phyloP scores from a whole-genome alignment of 1,140 invertebrate species.

The Gerris buenoi region DNA sequence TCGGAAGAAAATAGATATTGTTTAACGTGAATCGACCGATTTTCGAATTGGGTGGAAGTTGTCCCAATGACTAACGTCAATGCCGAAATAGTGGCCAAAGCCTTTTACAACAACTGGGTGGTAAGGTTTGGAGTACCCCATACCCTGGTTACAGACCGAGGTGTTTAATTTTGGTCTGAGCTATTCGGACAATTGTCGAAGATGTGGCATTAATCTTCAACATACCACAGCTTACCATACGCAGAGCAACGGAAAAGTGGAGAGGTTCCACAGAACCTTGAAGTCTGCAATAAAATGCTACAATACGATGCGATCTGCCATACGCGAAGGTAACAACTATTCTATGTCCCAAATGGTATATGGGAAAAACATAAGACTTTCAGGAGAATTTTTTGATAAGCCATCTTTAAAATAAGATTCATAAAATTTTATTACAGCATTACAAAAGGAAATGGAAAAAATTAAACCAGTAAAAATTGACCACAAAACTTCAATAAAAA shows the following conservation, averaged over 20 bases:
- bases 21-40: slow-evolving; percentile 26
- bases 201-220: slow-evolving; percentile 17
- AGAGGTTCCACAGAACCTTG: slow-evolving; percentile 17
- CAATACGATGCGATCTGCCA: slow-evolving; percentile 21
- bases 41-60: slow-evolving; percentile 28
- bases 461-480: neutral
- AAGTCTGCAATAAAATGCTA: slow-evolving; percentile 29
- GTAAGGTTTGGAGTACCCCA: slow-evolving; percentile 27
- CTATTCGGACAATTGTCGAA: slow-evolving; percentile 23
- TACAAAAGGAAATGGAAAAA: neutral
- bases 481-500: neutral
- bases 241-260: slow-evolving; percentile 26
- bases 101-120: slow-evolving; percentile 25
- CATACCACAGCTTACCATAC: slow-evolving; percentile 28
- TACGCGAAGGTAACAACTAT: neutral
- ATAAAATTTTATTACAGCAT: neutral
- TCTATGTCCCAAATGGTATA: neutral
- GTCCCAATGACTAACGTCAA: slow-evolving; percentile 17
- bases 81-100: slow-evolving; percentile 24
- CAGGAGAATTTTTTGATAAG: neutral
- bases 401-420: neutral
- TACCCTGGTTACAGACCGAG: slow-evolving; percentile 30
- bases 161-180: slow-evolving; percentile 26
- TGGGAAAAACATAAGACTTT: neutral
- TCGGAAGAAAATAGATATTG: slow-evolving; percentile 19